A percentile compares a stretch with the other conserved stretches of the same genome.
Conservation (phyloP, 2,888 invertebrate genomes). For the Sicus ferrugineus region DNA sequence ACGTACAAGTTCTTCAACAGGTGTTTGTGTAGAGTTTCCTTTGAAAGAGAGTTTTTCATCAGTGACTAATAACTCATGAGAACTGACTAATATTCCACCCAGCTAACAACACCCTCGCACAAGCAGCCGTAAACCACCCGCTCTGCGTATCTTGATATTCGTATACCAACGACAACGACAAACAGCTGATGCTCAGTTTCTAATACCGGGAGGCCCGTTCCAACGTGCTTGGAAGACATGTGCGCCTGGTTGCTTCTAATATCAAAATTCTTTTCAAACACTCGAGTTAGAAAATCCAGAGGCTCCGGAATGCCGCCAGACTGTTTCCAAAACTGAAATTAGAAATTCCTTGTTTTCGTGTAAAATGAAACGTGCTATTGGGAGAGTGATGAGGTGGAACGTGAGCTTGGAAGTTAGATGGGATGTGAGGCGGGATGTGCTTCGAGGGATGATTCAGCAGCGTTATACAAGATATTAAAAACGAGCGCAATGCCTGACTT, state of each 20-base stretch:
- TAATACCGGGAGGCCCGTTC: not conserved
- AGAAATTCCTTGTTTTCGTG: slow-evolving; percentile 12
- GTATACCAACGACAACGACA: not conserved
- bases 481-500: too few relatives aligned
- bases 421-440: too few relatives aligned
- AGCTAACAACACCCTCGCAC: not conserved
- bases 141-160: not conserved
- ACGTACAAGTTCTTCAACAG: too few relatives aligned
- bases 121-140: not conserved
- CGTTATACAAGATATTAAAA: too few relatives aligned
- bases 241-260: slow-evolving; percentile 60
- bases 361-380: not conserved
- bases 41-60: too few relatives aligned
- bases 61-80: too few relatives aligned
- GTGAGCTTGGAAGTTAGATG: not conserved
- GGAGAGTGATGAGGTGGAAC: not conserved
- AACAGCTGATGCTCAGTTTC: slow-evolving; percentile 41
- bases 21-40: too few relatives aligned
- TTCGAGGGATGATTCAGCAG: too few relatives aligned
- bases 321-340: not conserved
- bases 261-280: slow-evolving; percentile 60
- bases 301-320: slow-evolving; percentile 25
- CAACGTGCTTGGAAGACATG: slow-evolving; percentile 41
- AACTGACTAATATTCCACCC: not conserved
- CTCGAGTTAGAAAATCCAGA: slow-evolving; percentile 58